Base-by-base conservation (phyloP, 2,113 vertebrate genomes). In the Thoracochromis brauschi region DNA sequence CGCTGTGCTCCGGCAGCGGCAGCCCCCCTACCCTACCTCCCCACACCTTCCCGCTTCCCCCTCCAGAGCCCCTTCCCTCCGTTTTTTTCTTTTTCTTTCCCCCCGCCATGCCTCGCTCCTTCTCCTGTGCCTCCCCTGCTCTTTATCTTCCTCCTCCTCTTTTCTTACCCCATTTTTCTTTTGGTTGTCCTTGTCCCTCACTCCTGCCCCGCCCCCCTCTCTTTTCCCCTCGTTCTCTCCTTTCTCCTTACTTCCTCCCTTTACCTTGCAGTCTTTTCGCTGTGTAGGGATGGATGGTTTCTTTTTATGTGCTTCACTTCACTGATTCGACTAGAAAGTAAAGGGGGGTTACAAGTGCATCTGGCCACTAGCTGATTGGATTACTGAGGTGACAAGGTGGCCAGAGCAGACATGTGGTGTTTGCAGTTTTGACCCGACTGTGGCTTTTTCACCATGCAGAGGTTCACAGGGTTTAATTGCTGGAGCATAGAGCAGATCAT, bases 1-100 rank as follows among this genome's bases (percentile, higher is more conserved):
- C 73, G 88, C 94, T 95, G 95, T 96, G 96, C 96, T 96, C 95
- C 92, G 88, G 85, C 83, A 51, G 45, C 83, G 1, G 51, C 51
- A 53, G 35, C 60, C 60, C 60, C 60, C 60, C 60, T 0, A 4
- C 31, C 60, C 60, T n/a, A 12, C 60, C 31, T 1, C 60, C 60
- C 31, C 31, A 3, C 58, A n/a, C 58, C 60, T 35, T 33, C 54
- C 83, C 14, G 7, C 60, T 10, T 55, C 26, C 60, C 87, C 82
- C 58, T 38, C 58, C 33, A 10, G 29, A 33, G 31, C 71, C 68
- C 82, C 79, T 29, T 29, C 80, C 73, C 84, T n/a, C 38, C 88
- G 47, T 58, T 73, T 65, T 63, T 80, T 78, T 55, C 80, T 81
- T 87, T 51, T 84, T 83, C 86, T 84, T 84, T 84, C 26, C 57